Evolutionary conservation across 2,888 invertebrate species (phyloP).

Genomic region (Colostygia pectinataria): DNA sequence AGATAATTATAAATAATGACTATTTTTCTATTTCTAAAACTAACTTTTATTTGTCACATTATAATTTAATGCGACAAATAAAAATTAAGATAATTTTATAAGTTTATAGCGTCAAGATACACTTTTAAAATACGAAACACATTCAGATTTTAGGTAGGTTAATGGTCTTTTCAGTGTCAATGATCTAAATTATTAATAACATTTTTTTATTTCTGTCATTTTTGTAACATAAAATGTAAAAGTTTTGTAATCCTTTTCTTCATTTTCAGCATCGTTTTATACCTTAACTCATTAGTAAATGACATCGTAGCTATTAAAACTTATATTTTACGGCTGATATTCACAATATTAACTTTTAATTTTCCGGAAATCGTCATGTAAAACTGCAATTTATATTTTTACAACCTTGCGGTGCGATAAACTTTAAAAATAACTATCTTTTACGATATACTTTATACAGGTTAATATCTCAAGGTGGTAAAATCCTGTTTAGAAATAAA

Average conservation of each 20-base stretch:
- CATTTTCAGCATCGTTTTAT: conserved; percentile 26
- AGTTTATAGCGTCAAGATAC: conserved; percentile 12
- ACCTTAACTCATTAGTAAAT: conserved; percentile 28
- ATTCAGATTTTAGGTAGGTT: conserved; percentile 10
- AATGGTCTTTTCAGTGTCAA: conserved; percentile 2
- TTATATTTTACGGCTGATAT: conserved; percentile 21
- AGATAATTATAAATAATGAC: no score
- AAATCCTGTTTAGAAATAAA: conserved; percentile 4
- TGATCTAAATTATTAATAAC: not conserved
- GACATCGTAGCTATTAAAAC: conserved; percentile 24
- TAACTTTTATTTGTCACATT: not conserved
- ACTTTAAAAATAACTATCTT: conserved; percentile 15
- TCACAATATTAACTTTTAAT: conserved; percentile 29
- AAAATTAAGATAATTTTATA: not conserved
- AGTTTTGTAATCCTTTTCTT: conserved; percentile 9
- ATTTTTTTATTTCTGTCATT: conserved; percentile 1
- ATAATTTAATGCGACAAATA: no score
- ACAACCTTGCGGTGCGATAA: conserved; percentile 6
- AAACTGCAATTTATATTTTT: conserved; percentile 21
- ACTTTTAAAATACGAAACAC: conserved; percentile 11
- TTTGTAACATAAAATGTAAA: conserved; percentile 14
- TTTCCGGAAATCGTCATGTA: conserved; percentile 26
- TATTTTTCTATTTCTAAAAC: no score
- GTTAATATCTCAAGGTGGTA: conserved; percentile 7
- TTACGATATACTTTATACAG: conserved; percentile 10